A percentile compares a stretch with the other conserved stretches of the same genome.
phyloP scores from a whole-genome alignment of 2,797 vertebrate species.

The Pangasius krempfi region DNA sequence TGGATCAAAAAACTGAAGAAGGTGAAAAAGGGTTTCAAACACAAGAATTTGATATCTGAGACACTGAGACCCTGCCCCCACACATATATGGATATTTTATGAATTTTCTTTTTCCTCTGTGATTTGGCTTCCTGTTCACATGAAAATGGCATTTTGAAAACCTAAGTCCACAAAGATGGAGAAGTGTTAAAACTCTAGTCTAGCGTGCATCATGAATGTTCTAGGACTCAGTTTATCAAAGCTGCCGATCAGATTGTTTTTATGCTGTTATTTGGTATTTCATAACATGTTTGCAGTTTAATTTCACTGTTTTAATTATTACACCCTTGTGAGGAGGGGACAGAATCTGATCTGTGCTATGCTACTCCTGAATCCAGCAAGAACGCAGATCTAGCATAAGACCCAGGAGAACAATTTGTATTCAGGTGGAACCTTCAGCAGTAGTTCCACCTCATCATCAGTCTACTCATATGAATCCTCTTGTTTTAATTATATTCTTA shows the following conservation, averaged over 20 bases:
- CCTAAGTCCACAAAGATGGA: background rate
- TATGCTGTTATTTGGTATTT: background rate
- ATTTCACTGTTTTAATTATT: background rate
- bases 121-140: background rate
- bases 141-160: background rate
- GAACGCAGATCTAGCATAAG: no score
- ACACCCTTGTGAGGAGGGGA: background rate
- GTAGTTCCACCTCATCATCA: no score
- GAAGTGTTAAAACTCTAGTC: background rate
- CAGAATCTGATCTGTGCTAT: background rate
- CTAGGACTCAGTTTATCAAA: background rate
- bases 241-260: background rate
- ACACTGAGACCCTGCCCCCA: background rate
- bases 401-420: no score
- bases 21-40: conserved; percentile 44
- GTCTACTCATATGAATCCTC: no score
- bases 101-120: background rate
- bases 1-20: conserved; percentile 78
- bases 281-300: background rate
- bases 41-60: background rate
- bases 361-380: no score
- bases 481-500: background rate
- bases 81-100: background rate
- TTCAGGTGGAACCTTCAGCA: no score
- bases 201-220: background rate